Conservation (phyloP, 1,140 invertebrate species). For the Temnothorax curvispinosus region DNA sequence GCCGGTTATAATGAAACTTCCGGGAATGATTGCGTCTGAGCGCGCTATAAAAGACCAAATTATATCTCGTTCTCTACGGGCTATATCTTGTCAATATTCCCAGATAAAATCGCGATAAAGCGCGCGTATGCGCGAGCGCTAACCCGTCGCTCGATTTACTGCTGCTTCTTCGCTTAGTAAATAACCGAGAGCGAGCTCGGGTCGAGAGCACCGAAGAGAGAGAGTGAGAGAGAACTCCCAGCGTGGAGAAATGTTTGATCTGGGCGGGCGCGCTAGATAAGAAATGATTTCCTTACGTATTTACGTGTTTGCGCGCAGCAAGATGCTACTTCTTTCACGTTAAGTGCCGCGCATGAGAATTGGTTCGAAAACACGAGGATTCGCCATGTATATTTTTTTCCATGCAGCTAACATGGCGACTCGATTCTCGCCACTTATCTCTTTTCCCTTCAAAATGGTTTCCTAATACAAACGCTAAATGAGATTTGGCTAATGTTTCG, state of each 20-base stretch:
- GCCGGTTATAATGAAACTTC: constrained; percentile 67
- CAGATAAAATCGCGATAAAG: constrained; percentile 52
- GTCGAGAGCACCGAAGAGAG: neutral
- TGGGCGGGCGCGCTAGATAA: constrained; percentile 44
- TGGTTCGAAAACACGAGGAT: constrained; percentile 27
- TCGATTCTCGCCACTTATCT: constrained; percentile 7
- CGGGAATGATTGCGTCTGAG: constrained; percentile 36
- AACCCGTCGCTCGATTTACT: constrained; percentile 51
- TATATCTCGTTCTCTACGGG: constrained; percentile 46
- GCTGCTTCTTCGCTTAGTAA: constrained; percentile 49
- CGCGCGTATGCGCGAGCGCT: constrained; percentile 30
- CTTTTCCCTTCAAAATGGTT: neutral
- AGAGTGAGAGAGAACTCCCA: neutral
- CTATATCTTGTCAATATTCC: constrained; percentile 46
- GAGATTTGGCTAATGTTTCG: constrained; percentile 9
- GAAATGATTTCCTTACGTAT: constrained; percentile 59
- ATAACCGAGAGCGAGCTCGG: constrained; percentile 29
- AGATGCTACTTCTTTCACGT: constrained; percentile 5
- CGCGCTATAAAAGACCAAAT: constrained; percentile 65
- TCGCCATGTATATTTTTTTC: neutral
- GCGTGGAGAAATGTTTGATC: constrained; percentile 46
- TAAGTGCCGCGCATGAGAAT: constrained; percentile 5
- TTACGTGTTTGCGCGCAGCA: constrained; percentile 44
- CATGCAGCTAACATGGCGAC: constrained; percentile 18
- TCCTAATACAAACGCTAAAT: neutral